phyloP scores from a whole-genome alignment of 2,888 invertebrate genomes.

The Apotomis turbidana region DNA sequence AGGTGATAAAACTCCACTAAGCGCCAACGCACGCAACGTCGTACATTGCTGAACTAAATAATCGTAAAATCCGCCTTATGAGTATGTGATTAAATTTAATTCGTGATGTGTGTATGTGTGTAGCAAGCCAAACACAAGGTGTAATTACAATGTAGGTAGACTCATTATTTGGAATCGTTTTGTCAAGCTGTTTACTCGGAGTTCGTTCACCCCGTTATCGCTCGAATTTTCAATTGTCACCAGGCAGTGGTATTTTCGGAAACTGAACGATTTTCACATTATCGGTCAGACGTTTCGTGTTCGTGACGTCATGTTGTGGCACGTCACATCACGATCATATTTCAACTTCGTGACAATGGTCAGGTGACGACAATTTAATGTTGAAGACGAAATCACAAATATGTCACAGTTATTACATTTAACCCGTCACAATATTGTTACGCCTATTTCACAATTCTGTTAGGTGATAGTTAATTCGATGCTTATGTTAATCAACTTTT shows the following conservation, averaged over 20 bases:
- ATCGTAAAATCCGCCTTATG: background rate
- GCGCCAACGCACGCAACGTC: background rate
- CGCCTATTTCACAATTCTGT: too few species aligned
- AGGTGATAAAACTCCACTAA: background rate
- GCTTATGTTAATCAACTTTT: too few species aligned
- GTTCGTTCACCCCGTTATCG: slow-evolving; percentile 76
- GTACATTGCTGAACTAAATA: background rate
- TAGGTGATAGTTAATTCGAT: too few species aligned
- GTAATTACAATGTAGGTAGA: slow-evolving; percentile 44
- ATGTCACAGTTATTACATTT: too few species aligned
- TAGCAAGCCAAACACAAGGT: slow-evolving; percentile 19
- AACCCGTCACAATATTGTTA: too few species aligned
- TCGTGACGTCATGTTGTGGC: slow-evolving; percentile 15
- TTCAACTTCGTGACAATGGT: too few species aligned
- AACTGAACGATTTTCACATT: slow-evolving; percentile 37
- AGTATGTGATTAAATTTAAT: background rate
- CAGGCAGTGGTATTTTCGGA: slow-evolving; percentile 44
- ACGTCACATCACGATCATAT: background rate
- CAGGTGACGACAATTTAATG: too few species aligned
- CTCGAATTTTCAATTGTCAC: slow-evolving; percentile 55
- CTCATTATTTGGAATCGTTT: slow-evolving; percentile 55
- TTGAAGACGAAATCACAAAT: too few species aligned
- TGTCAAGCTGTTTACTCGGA: slow-evolving; percentile 58
- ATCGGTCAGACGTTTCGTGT: slow-evolving; percentile 41
- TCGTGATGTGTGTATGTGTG: slow-evolving; percentile 13